Percentiles rank a stretch among this genome's conserved stretches.
Evolutionary conservation across 2,888 invertebrate species (phyloP).

Genomic region (Cryptops parisi): DNA sequence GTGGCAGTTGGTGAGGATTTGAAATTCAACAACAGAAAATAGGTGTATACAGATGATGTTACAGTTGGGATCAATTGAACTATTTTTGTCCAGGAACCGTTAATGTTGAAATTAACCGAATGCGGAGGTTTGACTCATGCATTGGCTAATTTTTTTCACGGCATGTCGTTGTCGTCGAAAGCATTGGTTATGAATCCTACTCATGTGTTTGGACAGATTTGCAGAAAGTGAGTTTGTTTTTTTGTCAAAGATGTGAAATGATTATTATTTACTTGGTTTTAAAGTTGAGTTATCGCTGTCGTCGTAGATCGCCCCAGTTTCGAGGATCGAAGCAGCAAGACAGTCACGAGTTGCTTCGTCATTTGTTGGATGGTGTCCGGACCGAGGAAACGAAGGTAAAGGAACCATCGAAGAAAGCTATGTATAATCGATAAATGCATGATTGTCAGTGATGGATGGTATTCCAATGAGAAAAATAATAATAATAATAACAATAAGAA

Average conservation of each 20-base stretch:
- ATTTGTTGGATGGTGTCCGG: constrained; percentile 75
- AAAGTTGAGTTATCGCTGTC: background rate
- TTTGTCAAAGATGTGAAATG: too few species aligned
- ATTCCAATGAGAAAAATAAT: constrained; percentile 9
- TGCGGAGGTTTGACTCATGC: constrained; percentile 31
- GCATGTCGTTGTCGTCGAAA: constrained; percentile 29
- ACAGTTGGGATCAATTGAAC: too few species aligned
- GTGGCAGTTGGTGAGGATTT: background rate
- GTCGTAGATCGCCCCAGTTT: constrained; percentile 53
- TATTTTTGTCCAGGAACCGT: constrained; percentile 25
- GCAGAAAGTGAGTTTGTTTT: constrained; percentile 28
- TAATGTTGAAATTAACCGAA: constrained; percentile 30
- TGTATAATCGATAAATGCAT: too few species aligned
- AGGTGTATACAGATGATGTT: too few species aligned
- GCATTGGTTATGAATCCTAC: constrained; percentile 29
- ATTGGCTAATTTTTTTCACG: constrained; percentile 31
- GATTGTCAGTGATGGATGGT: too few species aligned
- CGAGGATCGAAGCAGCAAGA: constrained; percentile 93
- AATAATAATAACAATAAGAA: background rate
- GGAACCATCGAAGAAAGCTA: too few species aligned
- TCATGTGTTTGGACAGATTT: constrained; percentile 32
- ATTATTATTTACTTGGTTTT: too few species aligned
- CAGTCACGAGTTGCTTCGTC: constrained; percentile 82
- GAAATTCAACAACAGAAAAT: background rate
- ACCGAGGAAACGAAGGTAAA: constrained; percentile 43